Evolutionary conservation across 92 coral and sea anemone genomes (phyloP), one percentile per base, ranked within the genome.

Genomic region (Zoanthus gigantus): DNA sequence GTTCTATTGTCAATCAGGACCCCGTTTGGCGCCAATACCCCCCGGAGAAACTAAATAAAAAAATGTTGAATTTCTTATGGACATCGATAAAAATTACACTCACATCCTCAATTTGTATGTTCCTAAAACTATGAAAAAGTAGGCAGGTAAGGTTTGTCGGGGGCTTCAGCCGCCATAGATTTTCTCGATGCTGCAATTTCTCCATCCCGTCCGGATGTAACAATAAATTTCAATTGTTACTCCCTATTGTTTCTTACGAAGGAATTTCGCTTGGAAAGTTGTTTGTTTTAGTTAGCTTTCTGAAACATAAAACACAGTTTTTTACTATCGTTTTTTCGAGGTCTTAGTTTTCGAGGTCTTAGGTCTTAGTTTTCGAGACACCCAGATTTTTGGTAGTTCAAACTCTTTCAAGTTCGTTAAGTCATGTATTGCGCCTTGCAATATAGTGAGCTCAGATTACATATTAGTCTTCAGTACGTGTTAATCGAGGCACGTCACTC

Each of bases 151-250:
- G 71, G 71, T 65, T 65, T 18, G 71, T 17, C n/a, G 61, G 61
- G 71, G 32, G 16, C 71, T 65, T 65, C 12, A 65, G 71, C 71
- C 71, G 71, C 71, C 71, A 65, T 16, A 9, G 71, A 65, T 65
- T 65, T 65, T 65, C 71, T 65, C 71, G 71, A 65, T 31, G 71
- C 71, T 65, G 71, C 71, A 65, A 17, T 65, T 65, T 65, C 71
- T 65, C 71, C 71, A 65, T 31, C 71, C 71, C 71, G 32, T 65
- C 71, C 71, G 71, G 71, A 65, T 65, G 71, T 28, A 65, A 28
- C 30, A 65, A 65, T 65, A 65, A 65, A 65, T 65, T 65, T 65
- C 71, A 65, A 65, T 28, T 65, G 32, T 65, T 65, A 65, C 71
- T 65, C 71, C 71, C 71, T 0, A 65, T 65, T 65, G 71, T 65